Base-by-base conservation (phyloP, 2,888 invertebrate genomes). In the Heliconius aoede region DNA sequence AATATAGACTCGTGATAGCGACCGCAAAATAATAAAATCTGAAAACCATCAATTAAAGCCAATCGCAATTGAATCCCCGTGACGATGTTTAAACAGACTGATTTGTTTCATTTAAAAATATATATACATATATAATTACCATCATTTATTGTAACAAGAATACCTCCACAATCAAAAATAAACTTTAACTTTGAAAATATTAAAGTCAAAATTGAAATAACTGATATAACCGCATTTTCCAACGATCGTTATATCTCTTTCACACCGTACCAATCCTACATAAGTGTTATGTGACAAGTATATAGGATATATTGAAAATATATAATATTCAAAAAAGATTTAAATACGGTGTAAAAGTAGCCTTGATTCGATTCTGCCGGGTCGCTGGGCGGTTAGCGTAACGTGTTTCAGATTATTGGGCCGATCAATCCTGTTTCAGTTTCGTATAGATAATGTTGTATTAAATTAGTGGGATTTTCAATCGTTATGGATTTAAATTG, bases 291-390 rank as follows among this genome's bases (percentile, higher is more conserved):
- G 7, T 65, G 13, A 65, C n/a, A 65, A 36, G 32, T 24, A 65
- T 40, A 40, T 36, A 36, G 36, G 36, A 65, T 36, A 51, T 21
- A 68, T 51, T 68, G 21, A 21, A 21, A 68, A 26, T 51, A 51
- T 21, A 28, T n/a, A n/a, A n/a, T 8, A 51, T 36, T 28, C 21
- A 28, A 68, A 21, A 21, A 21, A 46, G 46, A 77, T 77, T 77
- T 74, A 51, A 67, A 76, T 72, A 67, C 69, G 72, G 55, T 79
- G 68, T 74, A 67, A 76, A 76, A 80, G 76, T 68, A 68, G 30
- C 77, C 81, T 79, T 82, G 82, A 84, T 84, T 83, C 80, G 79
- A 84, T 83, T 83, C 80, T 78, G 78, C 78, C 80, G 81, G 83
- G 81, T 83, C 83, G 82, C 78, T 79, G 73, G 76, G 81, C 81